Evolutionary conservation across 2,888 invertebrate species (phyloP).

Genomic region (Drosophila prolongata): DNA sequence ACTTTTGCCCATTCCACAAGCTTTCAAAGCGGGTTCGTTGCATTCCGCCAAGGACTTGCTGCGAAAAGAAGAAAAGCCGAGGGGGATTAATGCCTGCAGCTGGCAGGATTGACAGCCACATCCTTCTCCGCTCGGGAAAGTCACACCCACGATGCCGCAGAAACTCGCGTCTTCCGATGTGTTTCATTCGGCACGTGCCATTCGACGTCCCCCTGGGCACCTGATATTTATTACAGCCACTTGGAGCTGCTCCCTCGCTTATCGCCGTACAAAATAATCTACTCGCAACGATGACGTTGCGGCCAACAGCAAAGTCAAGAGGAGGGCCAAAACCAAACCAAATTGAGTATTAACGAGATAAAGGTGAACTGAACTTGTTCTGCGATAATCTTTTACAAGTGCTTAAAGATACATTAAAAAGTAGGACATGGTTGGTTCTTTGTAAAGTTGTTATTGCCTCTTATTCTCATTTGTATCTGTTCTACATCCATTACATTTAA

Average conservation of each 20-base stretch:
- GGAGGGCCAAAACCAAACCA: slow-evolving; percentile 3
- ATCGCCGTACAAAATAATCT: slow-evolving; percentile 59
- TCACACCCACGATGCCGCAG: slow-evolving; percentile 22
- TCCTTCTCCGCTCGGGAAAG: slow-evolving; percentile 22
- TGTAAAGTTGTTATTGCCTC: no score
- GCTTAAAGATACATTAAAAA: slow-evolving; percentile 8
- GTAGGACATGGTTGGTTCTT: no score
- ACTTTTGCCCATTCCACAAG: neutral
- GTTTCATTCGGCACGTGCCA: slow-evolving; percentile 36
- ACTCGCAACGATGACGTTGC: slow-evolving; percentile 31
- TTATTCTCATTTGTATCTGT: no score
- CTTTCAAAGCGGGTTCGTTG: slow-evolving; percentile 62
- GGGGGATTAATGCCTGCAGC: slow-evolving; percentile 10
- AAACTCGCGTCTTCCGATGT: slow-evolving; percentile 1
- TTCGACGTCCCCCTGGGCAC: slow-evolving; percentile 19
- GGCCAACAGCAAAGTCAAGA: neutral
- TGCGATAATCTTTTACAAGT: slow-evolving; percentile 1
- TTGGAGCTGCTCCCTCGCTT: slow-evolving; percentile 55
- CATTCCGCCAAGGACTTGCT: slow-evolving; percentile 68
- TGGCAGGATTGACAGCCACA: slow-evolving; percentile 41
- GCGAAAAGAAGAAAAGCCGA: slow-evolving; percentile 5
- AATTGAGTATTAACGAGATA: slow-evolving; percentile 12
- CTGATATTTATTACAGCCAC: slow-evolving; percentile 48
- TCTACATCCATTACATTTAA: no score
- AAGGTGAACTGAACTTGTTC: slow-evolving; percentile 5